Evolutionary conservation across 2,888 invertebrate species (phyloP), one percentile per base, ranked within the genome.

Genomic region (Pinctada fucata): DNA sequence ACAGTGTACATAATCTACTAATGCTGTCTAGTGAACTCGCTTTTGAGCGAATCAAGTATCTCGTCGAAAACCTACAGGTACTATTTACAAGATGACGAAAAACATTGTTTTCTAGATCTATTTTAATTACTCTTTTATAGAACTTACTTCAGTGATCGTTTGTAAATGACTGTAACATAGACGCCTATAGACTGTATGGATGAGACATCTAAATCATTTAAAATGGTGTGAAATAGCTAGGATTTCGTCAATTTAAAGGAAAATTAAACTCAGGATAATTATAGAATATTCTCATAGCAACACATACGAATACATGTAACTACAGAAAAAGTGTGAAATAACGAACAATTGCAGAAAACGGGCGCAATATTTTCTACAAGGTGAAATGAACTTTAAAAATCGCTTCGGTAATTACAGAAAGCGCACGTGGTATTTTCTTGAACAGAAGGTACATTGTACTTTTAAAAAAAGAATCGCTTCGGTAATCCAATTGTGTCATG

Each of bases 71-170:
- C 13, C 66, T 66, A 66, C 66, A 66, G 8, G 66, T 68, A 68
- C 49, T 68, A 68, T 45, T 68, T 68, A 68, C 68, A 68, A 48
- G 68, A 68, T 31, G 31, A 31, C 31, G 31, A 31, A 31, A 31
- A 31, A 31, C 31, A 31, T 68, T 68, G 48, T 48, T 48, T 68
- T 48, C 8, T 48, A 48, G 10, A 10, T 48, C 16, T 68, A n/a
- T 68, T 31, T 31, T 31, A 31, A 31, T 31, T 31, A 31, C 31
- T 31, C 31, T 31, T 31, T 31, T 31, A 31, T 31, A 49, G n/a
- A 68, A 48, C 47, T 68, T 48, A 68, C 68, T 68, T 68, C 68
- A 48, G 48, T 68, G 68, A 68, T 68, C 68, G 48, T 68, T 68
- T 68, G 68, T 68, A 13, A 68, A 68, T 68, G 68, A 68, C 68